These are phyloP conservation scores for Hyles lineata DNA, from an alignment of 2,888 invertebrate species.

Conservation along the genomic window DNA sequence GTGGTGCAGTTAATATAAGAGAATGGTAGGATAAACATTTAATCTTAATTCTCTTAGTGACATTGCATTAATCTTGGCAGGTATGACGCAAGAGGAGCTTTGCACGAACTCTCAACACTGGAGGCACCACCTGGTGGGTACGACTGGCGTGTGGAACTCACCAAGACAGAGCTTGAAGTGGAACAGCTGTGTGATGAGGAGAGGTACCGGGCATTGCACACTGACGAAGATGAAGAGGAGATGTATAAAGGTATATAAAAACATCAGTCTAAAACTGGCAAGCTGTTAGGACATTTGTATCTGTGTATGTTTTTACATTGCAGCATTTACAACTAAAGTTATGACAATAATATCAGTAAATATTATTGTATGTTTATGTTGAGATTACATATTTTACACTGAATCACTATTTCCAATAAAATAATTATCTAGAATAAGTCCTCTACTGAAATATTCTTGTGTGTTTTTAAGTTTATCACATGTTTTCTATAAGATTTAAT, in stretches of 20 bases:
- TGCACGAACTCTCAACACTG: slow-evolving; percentile 92
- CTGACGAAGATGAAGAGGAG: slow-evolving; percentile 94
- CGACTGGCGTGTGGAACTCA: slow-evolving; percentile 86
- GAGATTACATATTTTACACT: not conserved
- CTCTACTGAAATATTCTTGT: too few relatives aligned
- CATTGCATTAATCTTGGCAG: slow-evolving; percentile 74
- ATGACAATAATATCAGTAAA: not conserved
- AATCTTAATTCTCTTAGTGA: not conserved
- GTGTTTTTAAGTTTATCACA: too few relatives aligned
- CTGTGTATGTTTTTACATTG: too few relatives aligned
- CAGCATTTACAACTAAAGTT: too few relatives aligned
- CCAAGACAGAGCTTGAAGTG: slow-evolving; percentile 90
- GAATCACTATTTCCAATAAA: too few relatives aligned
- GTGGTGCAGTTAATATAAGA: not conserved
- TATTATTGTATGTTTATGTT: not conserved
- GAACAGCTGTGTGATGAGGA: slow-evolving; percentile 98
- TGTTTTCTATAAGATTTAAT: too few relatives aligned
- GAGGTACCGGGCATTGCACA: slow-evolving; percentile 94
- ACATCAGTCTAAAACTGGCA: too few relatives aligned
- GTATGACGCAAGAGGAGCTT: slow-evolving; percentile 97
- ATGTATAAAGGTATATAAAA: slow-evolving; percentile 92
- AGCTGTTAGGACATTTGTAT: too few relatives aligned
- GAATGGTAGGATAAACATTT: not conserved
- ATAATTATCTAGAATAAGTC: too few relatives aligned
- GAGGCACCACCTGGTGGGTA: slow-evolving; percentile 92